Evolutionary conservation across 2,888 invertebrate species (phyloP), one percentile per base, ranked within the genome.

Genomic region (Girardia tigrina): DNA sequence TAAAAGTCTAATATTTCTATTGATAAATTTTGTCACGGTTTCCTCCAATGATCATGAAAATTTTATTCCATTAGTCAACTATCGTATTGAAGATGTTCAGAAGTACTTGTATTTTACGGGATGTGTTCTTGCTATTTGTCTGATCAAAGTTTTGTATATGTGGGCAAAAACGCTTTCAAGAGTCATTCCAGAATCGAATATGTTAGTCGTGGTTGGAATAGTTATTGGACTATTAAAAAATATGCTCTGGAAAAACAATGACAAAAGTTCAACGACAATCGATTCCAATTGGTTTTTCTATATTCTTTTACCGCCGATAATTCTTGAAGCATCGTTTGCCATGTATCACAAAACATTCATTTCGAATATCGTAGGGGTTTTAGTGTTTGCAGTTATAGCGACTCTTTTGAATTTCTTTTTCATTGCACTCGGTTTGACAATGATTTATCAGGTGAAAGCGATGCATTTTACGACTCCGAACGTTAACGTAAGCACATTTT

Each of bases 251-350:
- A 16, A 56, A 56, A n/a, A 23, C 23, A 2, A n/a, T 56, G 36
- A 36, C 8, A 16, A n/a, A 2, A 56, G 23, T 56, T 23, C 4
- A 20, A n/a, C 56, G n/a, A 2, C 56, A 56, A 90, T 90, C 82
- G 80, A 81, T 77, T 83, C 84, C 42, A 81, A 83, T 76, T 80
- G 82, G 14, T 87, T 87, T 81, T 87, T 87, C 80, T 83, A 86
- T 77, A 84, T 84, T 77, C 82, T 87, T 0, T 82, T 87, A 28
- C 87, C 87, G 1, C 87, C 87, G 73, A 86, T 86, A 73, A 86
- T 87, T 76, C 79, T 87, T 76, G 87, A 87, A 79, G 85, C 87
- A 0, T 85, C 87, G 0, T 87, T 86, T 81, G 86, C 86, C 75
- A 82, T 87, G 16, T 85, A 87, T 78, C 87, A 87, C 79, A 81